A percentile compares a stretch with the other conserved stretches of the same genome.
phyloP scores from a whole-genome alignment of 2,888 invertebrate genomes.

The Sesia apiformis region DNA sequence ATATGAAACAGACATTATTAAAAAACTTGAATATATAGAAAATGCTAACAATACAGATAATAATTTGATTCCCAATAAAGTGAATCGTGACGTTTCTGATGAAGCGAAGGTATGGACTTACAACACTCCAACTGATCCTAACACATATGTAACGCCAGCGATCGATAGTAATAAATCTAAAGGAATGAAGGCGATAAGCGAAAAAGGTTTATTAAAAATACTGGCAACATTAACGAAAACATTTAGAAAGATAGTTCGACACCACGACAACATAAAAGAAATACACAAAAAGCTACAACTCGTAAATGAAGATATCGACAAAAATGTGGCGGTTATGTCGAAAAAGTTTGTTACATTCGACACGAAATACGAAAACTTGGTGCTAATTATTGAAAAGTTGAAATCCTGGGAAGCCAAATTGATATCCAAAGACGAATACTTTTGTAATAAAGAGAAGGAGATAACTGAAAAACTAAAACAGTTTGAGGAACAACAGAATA shows the following conservation, averaged over 20 bases:
- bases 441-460: constrained; percentile 35
- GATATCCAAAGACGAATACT: constrained; percentile 27
- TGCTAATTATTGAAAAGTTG: constrained; percentile 35
- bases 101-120: constrained; percentile 39
- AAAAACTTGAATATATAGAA: constrained; percentile 29
- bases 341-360: constrained; percentile 47
- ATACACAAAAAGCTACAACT: constrained; percentile 36
- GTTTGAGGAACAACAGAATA: constrained; percentile 54
- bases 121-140: constrained; percentile 26
- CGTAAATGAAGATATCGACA: constrained; percentile 36
- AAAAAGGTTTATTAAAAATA: constrained; percentile 51
- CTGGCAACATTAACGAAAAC: constrained; percentile 54
- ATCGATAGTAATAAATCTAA: constrained; percentile 17
- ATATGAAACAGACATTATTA: constrained; percentile 26
- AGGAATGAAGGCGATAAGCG: constrained; percentile 30
- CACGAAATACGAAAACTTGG: constrained; percentile 34
- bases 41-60: constrained; percentile 24
- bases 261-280: constrained; percentile 47
- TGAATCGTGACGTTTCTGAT: constrained; percentile 30
- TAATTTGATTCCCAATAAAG: constrained; percentile 13
- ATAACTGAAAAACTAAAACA: constrained; percentile 39
- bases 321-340: constrained; percentile 25
- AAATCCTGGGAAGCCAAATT: constrained; percentile 32
- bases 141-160: constrained; percentile 35
- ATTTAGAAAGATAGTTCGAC: constrained; percentile 57